Percentiles rank a stretch among this genome's conserved stretches.
These are phyloP conservation scores for Meriones unguiculatus DNA, from an alignment of 2,113 vertebrate genomes.

Conservation along the genomic window DNA sequence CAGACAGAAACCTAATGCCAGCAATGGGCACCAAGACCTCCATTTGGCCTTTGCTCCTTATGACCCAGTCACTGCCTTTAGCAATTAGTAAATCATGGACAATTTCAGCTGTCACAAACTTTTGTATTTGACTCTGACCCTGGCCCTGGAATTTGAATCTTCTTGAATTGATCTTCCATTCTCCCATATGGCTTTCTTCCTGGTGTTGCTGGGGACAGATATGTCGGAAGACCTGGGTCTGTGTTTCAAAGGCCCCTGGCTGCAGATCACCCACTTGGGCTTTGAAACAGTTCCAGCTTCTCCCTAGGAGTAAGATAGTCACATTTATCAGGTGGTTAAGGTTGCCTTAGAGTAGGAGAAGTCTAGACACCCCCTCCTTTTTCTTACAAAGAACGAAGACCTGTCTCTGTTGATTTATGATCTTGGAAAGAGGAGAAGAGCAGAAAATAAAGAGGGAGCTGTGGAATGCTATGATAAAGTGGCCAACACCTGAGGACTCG, in stretches of 20 bases:
- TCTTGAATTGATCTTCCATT: conserved; percentile 70
- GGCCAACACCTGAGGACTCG: conserved; percentile 45
- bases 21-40: conserved; percentile 64
- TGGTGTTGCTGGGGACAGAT: background rate
- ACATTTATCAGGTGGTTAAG: conserved; percentile 44
- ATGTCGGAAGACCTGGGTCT: conserved; percentile 13
- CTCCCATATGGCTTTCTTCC: conserved; percentile 56
- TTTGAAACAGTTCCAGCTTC: conserved; percentile 54
- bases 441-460: conserved; percentile 71
- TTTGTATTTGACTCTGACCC: conserved; percentile 83
- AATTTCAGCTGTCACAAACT: conserved; percentile 82
- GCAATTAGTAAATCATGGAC: conserved; percentile 82
- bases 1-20: conserved; percentile 80
- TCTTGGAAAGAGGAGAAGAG: conserved; percentile 76
- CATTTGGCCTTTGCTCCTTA: conserved; percentile 81
- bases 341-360: conserved; percentile 26
- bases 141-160: conserved; percentile 63
- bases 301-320: conserved; percentile 35
- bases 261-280: background rate
- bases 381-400: conserved; percentile 58
- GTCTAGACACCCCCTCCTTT: conserved; percentile 48
- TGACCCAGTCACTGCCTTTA: conserved; percentile 74
- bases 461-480: conserved; percentile 72
- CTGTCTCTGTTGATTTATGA: conserved; percentile 68
- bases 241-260: background rate